These are phyloP conservation scores for Epirrhoe alternata DNA, from an alignment of 2,888 invertebrate species.

Conservation along the genomic window DNA sequence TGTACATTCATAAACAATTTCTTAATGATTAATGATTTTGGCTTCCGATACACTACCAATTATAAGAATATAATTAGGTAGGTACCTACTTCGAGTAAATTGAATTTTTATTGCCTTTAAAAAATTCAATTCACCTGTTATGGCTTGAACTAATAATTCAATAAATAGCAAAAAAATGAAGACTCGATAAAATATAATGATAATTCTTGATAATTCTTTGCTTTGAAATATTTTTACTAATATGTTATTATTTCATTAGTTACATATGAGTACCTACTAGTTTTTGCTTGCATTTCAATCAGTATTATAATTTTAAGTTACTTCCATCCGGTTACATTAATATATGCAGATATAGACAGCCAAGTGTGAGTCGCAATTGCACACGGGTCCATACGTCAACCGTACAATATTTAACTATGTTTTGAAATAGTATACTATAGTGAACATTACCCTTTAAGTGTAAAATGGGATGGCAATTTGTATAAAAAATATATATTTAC, in stretches of 20 bases:
- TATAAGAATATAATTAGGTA: conserved; percentile 11
- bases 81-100: conserved; percentile 21
- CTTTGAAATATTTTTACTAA: neutral
- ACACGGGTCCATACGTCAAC: no score
- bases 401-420: no score
- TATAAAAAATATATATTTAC: no score
- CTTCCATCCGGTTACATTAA: no score
- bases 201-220: neutral
- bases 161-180: neutral
- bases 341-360: no score
- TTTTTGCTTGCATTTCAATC: neutral
- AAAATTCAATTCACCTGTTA: neutral
- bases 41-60: conserved; percentile 25
- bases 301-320: no score
- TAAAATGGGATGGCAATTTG: no score
- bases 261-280: neutral
- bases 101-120: conserved; percentile 18
- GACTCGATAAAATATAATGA: neutral
- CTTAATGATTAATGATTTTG: conserved; percentile 22
- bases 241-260: neutral
- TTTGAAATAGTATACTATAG: no score
- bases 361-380: no score
- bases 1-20: conserved; percentile 1
- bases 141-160: neutral
- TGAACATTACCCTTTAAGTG: no score